These are phyloP conservation scores for Leucophenga varia DNA, from an alignment of 1,140 invertebrate genomes.

Conservation along the genomic window DNA sequence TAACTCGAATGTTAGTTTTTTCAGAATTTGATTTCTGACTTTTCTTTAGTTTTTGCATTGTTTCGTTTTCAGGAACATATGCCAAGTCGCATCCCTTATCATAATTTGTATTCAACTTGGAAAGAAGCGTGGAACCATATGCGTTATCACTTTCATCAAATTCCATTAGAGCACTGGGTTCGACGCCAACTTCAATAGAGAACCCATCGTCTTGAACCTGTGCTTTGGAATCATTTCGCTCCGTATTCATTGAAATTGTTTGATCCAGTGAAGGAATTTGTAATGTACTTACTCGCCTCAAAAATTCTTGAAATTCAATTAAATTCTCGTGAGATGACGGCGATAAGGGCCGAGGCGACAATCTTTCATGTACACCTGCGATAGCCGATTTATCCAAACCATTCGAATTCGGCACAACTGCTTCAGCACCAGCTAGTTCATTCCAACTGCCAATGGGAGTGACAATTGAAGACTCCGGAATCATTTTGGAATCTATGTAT, in stretches of 20 bases:
- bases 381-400: no score
- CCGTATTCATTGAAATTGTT: not conserved
- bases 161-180: slow-evolving; percentile 28
- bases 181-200: slow-evolving; percentile 39
- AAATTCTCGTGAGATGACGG: slow-evolving; percentile 9
- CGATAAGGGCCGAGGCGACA: not conserved
- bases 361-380: no score
- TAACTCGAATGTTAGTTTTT: slow-evolving; percentile 57
- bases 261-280: slow-evolving; percentile 26
- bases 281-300: slow-evolving; percentile 33
- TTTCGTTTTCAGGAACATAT: not conserved
- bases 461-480: slow-evolving; percentile 1
- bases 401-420: not conserved
- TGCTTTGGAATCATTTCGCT: not conserved
- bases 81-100: not conserved
- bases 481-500: not conserved
- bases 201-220: not conserved
- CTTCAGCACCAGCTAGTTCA: not conserved
- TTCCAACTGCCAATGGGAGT: not conserved
- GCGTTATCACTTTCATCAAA: slow-evolving; percentile 15
- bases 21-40: not conserved
- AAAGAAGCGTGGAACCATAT: not conserved
- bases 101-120: not conserved
- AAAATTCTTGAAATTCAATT: slow-evolving; percentile 38
- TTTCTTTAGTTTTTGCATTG: not conserved